Evolutionary conservation across 2,888 invertebrate genomes (phyloP).

Genomic region (Apomyelois bistriatella): DNA sequence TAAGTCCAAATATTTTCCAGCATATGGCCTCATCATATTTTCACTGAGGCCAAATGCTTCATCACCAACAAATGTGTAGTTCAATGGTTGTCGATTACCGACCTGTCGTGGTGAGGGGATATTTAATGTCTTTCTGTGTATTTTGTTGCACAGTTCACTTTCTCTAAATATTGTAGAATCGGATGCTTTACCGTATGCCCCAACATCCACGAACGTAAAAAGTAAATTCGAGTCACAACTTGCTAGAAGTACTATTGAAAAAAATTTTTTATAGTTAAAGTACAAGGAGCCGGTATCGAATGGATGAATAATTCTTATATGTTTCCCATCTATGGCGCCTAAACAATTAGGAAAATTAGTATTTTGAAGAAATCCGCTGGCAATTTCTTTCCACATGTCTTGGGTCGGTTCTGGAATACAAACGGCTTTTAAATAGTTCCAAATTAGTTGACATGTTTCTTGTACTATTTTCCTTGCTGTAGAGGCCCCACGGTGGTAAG

Average conservation of each 20-base stretch:
- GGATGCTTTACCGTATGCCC: constrained; percentile 26
- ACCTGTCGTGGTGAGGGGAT: constrained; percentile 25
- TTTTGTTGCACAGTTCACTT: constrained; percentile 25
- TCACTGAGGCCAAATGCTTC: constrained; percentile 24
- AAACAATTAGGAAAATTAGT: constrained; percentile 26
- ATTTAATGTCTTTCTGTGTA: constrained; percentile 24
- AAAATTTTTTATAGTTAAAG: constrained; percentile 26
- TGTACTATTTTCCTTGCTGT: constrained; percentile 26
- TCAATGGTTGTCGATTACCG: constrained; percentile 23
- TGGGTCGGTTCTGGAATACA: constrained; percentile 26
- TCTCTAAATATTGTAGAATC: constrained; percentile 28
- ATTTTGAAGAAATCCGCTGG: constrained; percentile 25
- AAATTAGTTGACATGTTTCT: constrained; percentile 30
- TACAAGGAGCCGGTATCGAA: constrained; percentile 25
- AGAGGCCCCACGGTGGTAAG: constrained; percentile 24
- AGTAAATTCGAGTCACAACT: constrained; percentile 27
- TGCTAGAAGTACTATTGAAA: constrained; percentile 29
- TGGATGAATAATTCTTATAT: constrained; percentile 27
- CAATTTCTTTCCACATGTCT: constrained; percentile 26
- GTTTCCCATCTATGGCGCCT: no score
- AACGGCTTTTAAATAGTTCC: constrained; percentile 24
- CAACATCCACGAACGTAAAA: constrained; percentile 30
- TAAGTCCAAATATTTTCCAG: constrained; percentile 11
- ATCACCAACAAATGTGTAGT: constrained; percentile 25
- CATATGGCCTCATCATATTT: constrained; percentile 26